Base-by-base conservation (phyloP, 2,113 vertebrate genomes). In the Lagopus muta region DNA sequence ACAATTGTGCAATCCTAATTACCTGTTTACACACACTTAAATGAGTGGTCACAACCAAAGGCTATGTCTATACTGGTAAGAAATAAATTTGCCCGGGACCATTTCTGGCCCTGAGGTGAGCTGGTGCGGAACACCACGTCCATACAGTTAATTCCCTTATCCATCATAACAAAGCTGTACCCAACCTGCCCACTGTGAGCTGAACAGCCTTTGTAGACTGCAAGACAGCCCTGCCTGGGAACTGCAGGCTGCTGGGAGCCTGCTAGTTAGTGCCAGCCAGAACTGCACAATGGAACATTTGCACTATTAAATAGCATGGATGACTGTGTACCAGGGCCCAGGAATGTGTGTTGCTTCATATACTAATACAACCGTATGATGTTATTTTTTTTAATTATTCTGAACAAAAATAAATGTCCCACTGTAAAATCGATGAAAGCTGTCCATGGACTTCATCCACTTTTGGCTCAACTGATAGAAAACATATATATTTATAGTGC, bases 11-110 rank as follows among this genome's bases (percentile, higher is more conserved):
- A 75, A 92, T 69, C 57, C 50, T 88, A 91, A 82, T 83, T 89
- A 87, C 71, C 64, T 89, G 60, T 82, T 90, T 93, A 60, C 65
- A 71, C 6, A 57, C 47, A 66, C 36, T 74, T 95, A 76, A 72
- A 47, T 71, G 69, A 71, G 43, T 69, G 93, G 73, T 78, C 93
- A 85, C 61, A 81, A 96, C 70, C 47, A 86, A 94, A 78, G 27
- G 38, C 86, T 78, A 21, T 40, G 42, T 42, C 79, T 77, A 12
- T 64, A 88, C 24, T 0, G 1, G 60, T 50, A 79, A 95, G 88
- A 88, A 92, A 86, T 75, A 86, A 94, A 78, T 21, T 32, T 72
- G 24, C 76, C 50, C 64, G 48, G 52, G 82, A 88, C 57, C 57
- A 92, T 72, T 88, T 69, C 61, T 93, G 83, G 16, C 66, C 92